A percentile compares a stretch with the other conserved stretches of the same genome.
phyloP scores from a whole-genome alignment of 2,797 vertebrate species.

The Vespertilio murinus region DNA sequence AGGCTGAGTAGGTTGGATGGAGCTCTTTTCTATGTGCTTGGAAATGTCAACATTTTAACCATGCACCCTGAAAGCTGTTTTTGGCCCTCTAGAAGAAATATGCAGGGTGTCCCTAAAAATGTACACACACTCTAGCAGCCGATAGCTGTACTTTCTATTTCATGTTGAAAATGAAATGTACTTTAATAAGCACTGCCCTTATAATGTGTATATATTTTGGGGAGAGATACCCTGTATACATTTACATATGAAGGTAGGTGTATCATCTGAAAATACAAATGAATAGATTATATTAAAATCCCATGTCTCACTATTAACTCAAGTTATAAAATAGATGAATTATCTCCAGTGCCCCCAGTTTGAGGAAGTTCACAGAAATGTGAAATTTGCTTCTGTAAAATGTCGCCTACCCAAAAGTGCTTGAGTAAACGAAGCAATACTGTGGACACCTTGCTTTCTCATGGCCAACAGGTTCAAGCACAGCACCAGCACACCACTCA shows the following conservation, averaged over 20 bases:
- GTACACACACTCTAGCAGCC: too few species aligned
- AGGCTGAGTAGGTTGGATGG: background rate
- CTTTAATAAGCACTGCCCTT: too few species aligned
- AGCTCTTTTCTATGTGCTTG: background rate
- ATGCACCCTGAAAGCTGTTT: background rate
- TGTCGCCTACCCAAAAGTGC: background rate
- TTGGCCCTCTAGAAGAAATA: background rate
- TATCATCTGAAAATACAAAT: background rate
- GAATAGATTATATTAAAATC: background rate
- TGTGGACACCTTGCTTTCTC: background rate
- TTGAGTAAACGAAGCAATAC: background rate
- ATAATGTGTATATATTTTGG: too few species aligned
- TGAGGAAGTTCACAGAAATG: background rate
- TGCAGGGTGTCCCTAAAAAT: too few species aligned
- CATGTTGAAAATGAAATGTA: too few species aligned
- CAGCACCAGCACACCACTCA: background rate
- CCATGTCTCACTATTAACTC: background rate
- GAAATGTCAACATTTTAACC: background rate
- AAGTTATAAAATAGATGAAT: background rate
- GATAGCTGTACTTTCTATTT: too few species aligned
- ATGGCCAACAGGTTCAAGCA: background rate
- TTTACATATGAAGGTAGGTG: background rate
- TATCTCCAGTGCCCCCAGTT: background rate
- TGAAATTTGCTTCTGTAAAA: background rate
- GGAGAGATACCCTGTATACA: background rate